phyloP scores from a whole-genome alignment of 2,797 vertebrate species.

The Poeciliopsis paucimaculata region DNA sequence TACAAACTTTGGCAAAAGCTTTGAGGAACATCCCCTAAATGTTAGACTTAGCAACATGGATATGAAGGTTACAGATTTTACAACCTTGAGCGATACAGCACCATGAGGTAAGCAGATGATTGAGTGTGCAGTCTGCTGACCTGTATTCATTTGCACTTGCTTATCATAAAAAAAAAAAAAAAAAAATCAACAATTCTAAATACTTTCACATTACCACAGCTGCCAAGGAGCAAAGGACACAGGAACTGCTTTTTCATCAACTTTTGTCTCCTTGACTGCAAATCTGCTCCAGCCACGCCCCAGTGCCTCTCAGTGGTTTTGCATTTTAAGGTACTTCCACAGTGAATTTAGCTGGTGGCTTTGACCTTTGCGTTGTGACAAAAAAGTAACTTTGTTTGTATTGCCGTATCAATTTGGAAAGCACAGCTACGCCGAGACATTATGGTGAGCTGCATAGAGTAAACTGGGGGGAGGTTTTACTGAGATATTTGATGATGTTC shows the following conservation, averaged over 20 bases:
- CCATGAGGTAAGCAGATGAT: not conserved
- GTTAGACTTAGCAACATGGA: not conserved
- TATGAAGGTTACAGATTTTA: not conserved
- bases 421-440: not conserved
- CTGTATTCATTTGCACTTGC: conserved; percentile 5
- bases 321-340: not conserved
- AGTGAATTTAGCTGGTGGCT: not conserved
- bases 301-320: not conserved
- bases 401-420: conserved; percentile 13
- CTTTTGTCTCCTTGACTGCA: not conserved
- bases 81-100: not conserved
- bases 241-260: not conserved
- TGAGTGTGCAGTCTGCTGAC: not conserved
- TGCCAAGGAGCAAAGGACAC: not conserved
- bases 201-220: not conserved
- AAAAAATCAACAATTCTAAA: not conserved
- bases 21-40: not conserved
- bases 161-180: not conserved
- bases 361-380: not conserved
- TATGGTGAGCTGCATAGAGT: not conserved
- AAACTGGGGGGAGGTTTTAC: not conserved
- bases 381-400: not conserved
- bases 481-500: conserved; percentile 17
- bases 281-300: not conserved
- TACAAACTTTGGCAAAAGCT: not conserved